Evolutionary conservation across 2,797 vertebrate genomes (phyloP), one percentile per base, ranked within the genome.

Genomic region (Muscicapa striata): DNA sequence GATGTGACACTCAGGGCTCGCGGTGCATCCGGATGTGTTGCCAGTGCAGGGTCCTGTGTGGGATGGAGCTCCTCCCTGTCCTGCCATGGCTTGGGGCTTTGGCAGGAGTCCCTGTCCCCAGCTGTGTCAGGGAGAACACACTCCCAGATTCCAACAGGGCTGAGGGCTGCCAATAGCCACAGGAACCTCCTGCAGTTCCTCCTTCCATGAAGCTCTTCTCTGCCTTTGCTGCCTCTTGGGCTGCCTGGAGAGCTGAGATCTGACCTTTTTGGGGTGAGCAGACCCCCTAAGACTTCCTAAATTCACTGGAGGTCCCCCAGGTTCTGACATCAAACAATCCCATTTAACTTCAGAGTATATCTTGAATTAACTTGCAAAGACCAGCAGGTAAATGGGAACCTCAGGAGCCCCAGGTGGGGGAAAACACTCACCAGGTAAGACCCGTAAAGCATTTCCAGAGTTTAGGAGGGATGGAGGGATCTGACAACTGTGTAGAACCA

Each of bases 31-130:
- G 43, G 70, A 20, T 76, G 48, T 73, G 30, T 22, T 87, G 30
- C 15, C 1, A 0, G 24, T 24, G 40, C 0, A 0, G 32, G 11
- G 6, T 79, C 45, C 52, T 24, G 17, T 1, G 0, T 52, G 52
- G 61, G 57, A 18, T 32, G 41, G 49, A 66, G 15, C 29, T 73
- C 30, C 34, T 82, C 16, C 20, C n/a, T n/a, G 7, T 59, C 21
- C 63, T 59, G 46, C 21, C 34, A 3, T 51, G 59, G 21, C 16
- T 3, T 30, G 46, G 26, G 19, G 32, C 5, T 38, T 84, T 76
- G 29, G 11, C 48, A 76, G 54, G 57, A 40, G 27, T 54, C 49
- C 5, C 19, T 46, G 38, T 72, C 55, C 69, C 46, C 32, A 11
- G 15, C 52, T 72, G 16, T 48, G 38, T 29, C 8, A 21, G 23